Conservation (phyloP, 2,797 vertebrate species). For the Pseudochaenichthys georgianus region DNA sequence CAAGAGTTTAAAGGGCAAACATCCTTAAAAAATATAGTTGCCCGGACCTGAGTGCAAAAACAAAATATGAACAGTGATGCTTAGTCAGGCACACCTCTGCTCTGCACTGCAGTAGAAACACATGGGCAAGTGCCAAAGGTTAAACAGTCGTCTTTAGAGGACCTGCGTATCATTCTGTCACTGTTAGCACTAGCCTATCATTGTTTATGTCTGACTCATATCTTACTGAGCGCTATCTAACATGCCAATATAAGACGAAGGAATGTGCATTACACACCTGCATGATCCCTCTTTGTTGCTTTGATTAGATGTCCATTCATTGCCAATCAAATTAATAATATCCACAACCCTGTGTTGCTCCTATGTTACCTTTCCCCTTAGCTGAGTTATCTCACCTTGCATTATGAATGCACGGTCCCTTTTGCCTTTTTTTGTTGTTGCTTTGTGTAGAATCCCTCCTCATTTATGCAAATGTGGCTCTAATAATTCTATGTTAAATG, state of each 20-base stretch:
- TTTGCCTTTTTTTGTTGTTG: conserved; percentile 54
- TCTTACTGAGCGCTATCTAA: conserved; percentile 60
- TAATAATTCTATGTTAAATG: conserved; percentile 80
- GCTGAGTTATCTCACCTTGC: conserved; percentile 68
- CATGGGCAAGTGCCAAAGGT: conserved; percentile 73
- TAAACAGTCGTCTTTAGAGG: conserved; percentile 37
- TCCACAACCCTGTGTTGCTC: conserved; percentile 57
- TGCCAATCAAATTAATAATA: conserved; percentile 64
- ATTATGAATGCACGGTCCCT: conserved; percentile 76
- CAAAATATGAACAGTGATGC: conserved; percentile 8
- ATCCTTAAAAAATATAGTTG: conserved; percentile 27
- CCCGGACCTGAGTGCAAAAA: conserved; percentile 32
- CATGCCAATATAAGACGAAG: conserved; percentile 58
- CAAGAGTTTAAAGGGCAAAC: conserved; percentile 14
- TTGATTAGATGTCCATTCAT: conserved; percentile 74
- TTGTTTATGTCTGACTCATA: conserved; percentile 60
- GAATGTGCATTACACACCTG: conserved; percentile 72
- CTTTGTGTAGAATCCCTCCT: conserved; percentile 81
- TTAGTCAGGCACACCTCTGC: conserved; percentile 21
- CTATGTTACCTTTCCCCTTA: conserved; percentile 51
- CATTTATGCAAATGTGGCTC: conserved; percentile 86
- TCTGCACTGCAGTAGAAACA: conserved; percentile 42
- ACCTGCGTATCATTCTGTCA: conserved; percentile 48
- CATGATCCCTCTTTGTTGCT: conserved; percentile 76
- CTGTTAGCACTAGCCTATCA: conserved; percentile 61